Evolutionary conservation across 2,797 vertebrate species (phyloP).

Genomic region (Ibycter americanus): DNA sequence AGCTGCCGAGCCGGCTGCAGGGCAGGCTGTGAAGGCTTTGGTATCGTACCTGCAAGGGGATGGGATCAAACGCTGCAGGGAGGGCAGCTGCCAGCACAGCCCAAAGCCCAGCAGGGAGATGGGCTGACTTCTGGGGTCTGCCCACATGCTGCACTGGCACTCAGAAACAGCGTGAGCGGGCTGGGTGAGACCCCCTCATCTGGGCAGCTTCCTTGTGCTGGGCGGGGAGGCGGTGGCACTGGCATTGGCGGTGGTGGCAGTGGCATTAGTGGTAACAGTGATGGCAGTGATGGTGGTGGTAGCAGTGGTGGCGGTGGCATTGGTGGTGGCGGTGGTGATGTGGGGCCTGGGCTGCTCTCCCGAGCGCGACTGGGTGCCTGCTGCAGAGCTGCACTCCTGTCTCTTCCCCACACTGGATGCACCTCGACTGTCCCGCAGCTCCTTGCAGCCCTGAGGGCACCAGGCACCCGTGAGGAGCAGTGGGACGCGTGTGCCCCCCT

Average conservation of each 20-base stretch:
- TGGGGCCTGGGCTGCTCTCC: background rate
- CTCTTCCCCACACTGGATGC: background rate
- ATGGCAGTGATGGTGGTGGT: too few species aligned
- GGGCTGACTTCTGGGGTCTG: background rate
- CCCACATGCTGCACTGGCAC: background rate
- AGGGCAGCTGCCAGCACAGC: too few species aligned
- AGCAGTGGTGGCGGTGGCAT: too few species aligned
- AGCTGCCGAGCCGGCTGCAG: too few species aligned
- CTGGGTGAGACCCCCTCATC: too few species aligned
- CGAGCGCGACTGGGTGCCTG: rapidly evolving
- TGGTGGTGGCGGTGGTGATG: background rate
- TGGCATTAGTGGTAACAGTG: rapidly evolving
- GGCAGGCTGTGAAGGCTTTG: too few species aligned
- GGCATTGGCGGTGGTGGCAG: rapidly evolving
- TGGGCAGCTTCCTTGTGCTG: rapidly evolving
- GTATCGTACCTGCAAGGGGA: too few species aligned
- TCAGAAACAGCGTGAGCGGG: rapidly evolving
- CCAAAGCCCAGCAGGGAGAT: too few species aligned
- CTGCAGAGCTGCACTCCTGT: background rate
- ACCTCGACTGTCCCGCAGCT: background rate
- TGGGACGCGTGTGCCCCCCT: background rate
- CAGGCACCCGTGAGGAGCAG: rapidly evolving
- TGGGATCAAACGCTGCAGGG: too few species aligned
- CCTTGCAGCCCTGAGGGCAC: background rate
- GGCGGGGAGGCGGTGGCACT: background rate